phyloP scores from a whole-genome alignment of 2,113 vertebrate species.

The Anoura caudifer region DNA sequence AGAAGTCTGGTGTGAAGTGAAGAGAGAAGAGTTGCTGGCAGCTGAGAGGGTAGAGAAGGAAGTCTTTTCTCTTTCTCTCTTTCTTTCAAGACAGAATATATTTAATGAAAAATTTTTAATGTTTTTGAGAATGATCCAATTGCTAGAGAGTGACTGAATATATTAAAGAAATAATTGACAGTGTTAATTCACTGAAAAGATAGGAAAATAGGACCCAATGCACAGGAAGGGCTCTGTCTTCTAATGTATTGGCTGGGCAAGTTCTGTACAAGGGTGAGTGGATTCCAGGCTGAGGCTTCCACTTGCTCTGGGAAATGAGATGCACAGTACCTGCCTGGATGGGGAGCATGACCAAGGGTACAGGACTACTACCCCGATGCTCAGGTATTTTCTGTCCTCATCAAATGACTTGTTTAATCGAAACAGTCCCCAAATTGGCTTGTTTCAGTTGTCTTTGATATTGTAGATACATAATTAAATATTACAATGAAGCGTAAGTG shows the following conservation, averaged over 20 bases:
- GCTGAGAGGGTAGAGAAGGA: neutral
- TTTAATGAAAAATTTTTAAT: neutral
- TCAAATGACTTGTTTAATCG: neutral
- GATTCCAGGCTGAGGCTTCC: neutral
- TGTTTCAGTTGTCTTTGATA: neutral
- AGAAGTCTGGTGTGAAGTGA: neutral
- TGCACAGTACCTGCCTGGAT: neutral
- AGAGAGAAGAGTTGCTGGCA: neutral
- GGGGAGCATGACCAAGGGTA: neutral
- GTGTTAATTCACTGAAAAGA: neutral
- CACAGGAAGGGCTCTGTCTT: neutral
- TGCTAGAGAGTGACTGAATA: neutral
- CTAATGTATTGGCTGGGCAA: fast-evolving
- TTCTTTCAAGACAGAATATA: neutral
- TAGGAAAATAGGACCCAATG: neutral
- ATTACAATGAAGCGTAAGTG: neutral
- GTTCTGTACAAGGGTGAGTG: no score
- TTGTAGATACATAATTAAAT: neutral
- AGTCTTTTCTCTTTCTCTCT: neutral
- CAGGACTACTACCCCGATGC: neutral
- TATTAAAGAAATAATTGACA: neutral
- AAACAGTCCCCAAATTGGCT: neutral
- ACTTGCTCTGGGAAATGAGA: neutral
- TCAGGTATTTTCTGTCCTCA: neutral
- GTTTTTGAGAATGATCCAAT: neutral